These are phyloP conservation scores for Glossophaga mutica DNA, from an alignment of 2,797 vertebrate genomes.

Conservation along the genomic window DNA sequence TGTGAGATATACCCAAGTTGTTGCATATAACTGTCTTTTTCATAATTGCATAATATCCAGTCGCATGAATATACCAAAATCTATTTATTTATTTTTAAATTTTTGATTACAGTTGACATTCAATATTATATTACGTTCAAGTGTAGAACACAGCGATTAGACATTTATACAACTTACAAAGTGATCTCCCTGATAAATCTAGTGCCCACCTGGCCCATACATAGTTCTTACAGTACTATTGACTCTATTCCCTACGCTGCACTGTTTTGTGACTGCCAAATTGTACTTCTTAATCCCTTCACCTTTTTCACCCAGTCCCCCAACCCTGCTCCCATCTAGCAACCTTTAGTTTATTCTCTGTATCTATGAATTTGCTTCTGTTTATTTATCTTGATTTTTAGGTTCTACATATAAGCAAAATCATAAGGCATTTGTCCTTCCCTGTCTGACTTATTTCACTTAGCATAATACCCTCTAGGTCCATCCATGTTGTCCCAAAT, in stretches of 20 bases:
- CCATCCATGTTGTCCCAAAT: background rate
- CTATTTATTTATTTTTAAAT: background rate
- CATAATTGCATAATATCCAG: background rate
- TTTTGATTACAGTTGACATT: background rate
- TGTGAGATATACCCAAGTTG: background rate
- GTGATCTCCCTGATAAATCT: background rate
- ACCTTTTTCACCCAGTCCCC: background rate
- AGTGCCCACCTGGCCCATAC: background rate
- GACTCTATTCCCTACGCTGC: background rate
- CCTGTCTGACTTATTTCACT: background rate
- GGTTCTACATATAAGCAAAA: background rate
- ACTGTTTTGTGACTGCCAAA: background rate
- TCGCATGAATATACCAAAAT: background rate
- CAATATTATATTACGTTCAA: background rate
- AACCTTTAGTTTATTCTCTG: background rate
- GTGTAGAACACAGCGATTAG: background rate
- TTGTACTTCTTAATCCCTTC: background rate
- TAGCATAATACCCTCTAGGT: background rate
- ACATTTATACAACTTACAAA: background rate
- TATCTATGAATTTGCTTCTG: background rate
- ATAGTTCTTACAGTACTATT: background rate
- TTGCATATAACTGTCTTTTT: background rate
- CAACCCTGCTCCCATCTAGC: background rate
- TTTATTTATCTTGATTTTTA: background rate
- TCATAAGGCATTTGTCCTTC: background rate